phyloP scores from a whole-genome alignment of 2,888 invertebrate genomes.

The Prostheceraeus crozeri region DNA sequence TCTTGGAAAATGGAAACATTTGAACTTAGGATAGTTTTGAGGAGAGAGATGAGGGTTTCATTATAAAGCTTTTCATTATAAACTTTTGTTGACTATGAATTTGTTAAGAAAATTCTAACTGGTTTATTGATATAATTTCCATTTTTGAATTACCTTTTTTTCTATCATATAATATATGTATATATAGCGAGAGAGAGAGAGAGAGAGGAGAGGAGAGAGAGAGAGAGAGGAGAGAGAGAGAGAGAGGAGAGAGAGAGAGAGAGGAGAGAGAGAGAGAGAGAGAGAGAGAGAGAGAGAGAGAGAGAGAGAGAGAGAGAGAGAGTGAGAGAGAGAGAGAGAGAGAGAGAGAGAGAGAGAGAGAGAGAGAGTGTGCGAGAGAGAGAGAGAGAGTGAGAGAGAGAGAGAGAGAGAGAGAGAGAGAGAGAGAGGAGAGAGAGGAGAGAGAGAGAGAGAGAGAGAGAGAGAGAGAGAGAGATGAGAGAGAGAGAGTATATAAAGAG shows the following conservation, averaged over 20 bases:
- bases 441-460: slow-evolving; percentile 24
- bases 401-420: slow-evolving; percentile 8
- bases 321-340: not conserved
- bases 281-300: slow-evolving; percentile 3
- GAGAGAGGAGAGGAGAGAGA: slow-evolving; percentile 4
- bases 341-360: too few species aligned
- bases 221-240: slow-evolving; percentile 25
- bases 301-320: slow-evolving; percentile 22
- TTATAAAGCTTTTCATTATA: too few species aligned
- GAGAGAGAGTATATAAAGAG: too few species aligned
- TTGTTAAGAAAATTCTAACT: too few species aligned
- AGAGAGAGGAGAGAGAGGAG: slow-evolving; percentile 4
- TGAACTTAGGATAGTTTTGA: too few species aligned
- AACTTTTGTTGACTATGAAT: too few species aligned
- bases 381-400: slow-evolving; percentile 11
- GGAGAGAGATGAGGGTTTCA: too few species aligned
- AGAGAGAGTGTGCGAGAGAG: not conserved
- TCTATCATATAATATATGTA: too few species aligned
- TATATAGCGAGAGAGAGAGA: not conserved
- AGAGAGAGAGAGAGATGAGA: slow-evolving; percentile 14
- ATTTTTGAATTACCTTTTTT: too few species aligned
- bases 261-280: slow-evolving; percentile 18
- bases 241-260: not conserved
- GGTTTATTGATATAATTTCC: too few species aligned
- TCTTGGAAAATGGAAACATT: too few species aligned